Evolutionary conservation across 2,113 vertebrate species (phyloP).

Genomic region (Amphilophus citrinellus): DNA sequence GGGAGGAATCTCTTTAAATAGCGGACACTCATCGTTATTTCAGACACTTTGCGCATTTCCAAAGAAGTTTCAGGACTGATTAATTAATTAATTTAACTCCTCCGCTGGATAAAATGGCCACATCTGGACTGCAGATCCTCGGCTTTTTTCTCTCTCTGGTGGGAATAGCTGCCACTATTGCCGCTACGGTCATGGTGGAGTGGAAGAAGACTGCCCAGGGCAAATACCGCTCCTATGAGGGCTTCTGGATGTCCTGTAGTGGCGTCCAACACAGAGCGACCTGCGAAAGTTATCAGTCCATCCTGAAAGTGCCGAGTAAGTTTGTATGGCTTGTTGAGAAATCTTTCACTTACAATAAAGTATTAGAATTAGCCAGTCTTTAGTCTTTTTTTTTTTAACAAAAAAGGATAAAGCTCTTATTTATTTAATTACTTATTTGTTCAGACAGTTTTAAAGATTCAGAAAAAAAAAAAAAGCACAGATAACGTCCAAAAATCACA

Average conservation of each 20-base stretch:
- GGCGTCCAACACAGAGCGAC: conserved; percentile 81
- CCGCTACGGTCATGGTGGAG: conserved; percentile 87
- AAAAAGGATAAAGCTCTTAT: no score
- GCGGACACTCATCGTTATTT: neutral
- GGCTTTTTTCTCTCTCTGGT: conserved; percentile 86
- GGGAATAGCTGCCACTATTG: conserved; percentile 84
- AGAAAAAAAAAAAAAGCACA: no score
- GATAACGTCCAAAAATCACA: no score
- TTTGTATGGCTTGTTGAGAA: conserved; percentile 37
- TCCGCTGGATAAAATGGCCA: conserved; percentile 82
- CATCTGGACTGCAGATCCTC: conserved; percentile 86
- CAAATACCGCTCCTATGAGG: conserved; percentile 84
- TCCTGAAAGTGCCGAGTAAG: conserved; percentile 86
- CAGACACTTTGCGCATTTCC: rapidly evolving
- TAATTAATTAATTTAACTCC: neutral
- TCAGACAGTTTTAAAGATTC: neutral
- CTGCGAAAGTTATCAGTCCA: conserved; percentile 85
- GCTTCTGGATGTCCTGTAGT: conserved; percentile 91
- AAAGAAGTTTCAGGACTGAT: neutral
- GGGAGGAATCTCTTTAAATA: neutral
- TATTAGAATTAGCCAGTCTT: conserved; percentile 29
- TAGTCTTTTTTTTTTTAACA: no score
- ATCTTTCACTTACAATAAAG: conserved; percentile 21
- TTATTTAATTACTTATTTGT: no score
- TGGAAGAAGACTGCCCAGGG: conserved; percentile 86